Conservation (phyloP, 2,888 invertebrate species). For the Phasia obesa region DNA sequence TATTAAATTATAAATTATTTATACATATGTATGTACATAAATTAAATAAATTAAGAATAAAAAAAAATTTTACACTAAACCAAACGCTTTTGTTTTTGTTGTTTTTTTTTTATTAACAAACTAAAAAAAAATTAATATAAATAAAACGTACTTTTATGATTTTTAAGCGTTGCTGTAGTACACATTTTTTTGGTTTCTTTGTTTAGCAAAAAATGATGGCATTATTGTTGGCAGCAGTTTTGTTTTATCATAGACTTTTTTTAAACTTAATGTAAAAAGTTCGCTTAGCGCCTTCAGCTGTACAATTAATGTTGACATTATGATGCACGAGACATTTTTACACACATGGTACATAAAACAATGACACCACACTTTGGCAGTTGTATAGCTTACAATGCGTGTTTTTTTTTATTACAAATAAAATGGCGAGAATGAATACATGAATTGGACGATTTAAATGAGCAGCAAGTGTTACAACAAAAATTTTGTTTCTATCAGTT, state of each 20-base stretch:
- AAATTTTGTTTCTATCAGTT: not conserved
- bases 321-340: constrained; percentile 41
- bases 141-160: constrained; percentile 70
- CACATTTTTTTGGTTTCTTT: constrained; percentile 13
- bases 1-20: constrained; percentile 28
- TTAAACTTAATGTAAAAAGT: constrained; percentile 43
- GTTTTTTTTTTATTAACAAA: constrained; percentile 21
- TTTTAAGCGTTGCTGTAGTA: constrained; percentile 57
- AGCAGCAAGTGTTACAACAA: constrained; percentile 38
- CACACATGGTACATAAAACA: constrained; percentile 55
- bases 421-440: constrained; percentile 27
- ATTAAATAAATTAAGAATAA: constrained; percentile 51
- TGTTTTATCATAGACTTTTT: constrained; percentile 22
- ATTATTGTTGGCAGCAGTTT: constrained; percentile 65
- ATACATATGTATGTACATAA: constrained; percentile 54
- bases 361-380: constrained; percentile 48
- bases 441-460: constrained; percentile 18
- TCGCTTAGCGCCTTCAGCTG: constrained; percentile 46
- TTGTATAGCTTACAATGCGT: constrained; percentile 24
- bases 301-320: constrained; percentile 36
- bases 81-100: constrained; percentile 63
- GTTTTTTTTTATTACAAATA: constrained; percentile 35
- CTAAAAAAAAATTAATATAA: constrained; percentile 55
- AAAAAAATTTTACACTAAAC: constrained; percentile 68
- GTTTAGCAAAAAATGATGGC: constrained; percentile 66